Evolutionary conservation across 2,797 vertebrate genomes (phyloP).

Genomic region (Pangasius mekongensis): DNA sequence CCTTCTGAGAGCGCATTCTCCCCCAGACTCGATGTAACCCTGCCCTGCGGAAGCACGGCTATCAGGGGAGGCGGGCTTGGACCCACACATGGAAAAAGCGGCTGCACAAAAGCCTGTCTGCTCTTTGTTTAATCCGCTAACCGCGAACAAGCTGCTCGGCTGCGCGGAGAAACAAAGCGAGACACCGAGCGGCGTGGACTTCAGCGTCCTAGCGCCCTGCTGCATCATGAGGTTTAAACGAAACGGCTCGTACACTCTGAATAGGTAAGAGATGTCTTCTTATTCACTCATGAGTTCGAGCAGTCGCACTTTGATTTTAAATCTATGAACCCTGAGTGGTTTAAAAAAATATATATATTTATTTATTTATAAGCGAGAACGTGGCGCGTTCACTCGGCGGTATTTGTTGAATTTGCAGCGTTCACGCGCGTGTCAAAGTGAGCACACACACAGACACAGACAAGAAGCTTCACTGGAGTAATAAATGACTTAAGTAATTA

Average conservation of each 20-base stretch:
- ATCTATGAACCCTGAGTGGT: neutral
- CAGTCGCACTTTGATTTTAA: neutral
- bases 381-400: neutral
- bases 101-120: constrained; percentile 53
- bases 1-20: neutral
- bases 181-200: constrained; percentile 78
- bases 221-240: constrained; percentile 83
- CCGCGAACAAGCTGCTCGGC: constrained; percentile 36
- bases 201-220: constrained; percentile 80
- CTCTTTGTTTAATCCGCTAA: constrained; percentile 56
- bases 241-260: constrained; percentile 85
- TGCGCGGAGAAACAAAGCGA: constrained; percentile 58
- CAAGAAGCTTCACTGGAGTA: neutral
- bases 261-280: constrained; percentile 75
- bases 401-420: neutral
- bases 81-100: constrained; percentile 38
- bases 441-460: neutral
- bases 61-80: constrained; percentile 57
- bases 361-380: neutral
- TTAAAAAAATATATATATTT: neutral
- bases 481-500: neutral
- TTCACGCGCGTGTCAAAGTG: neutral
- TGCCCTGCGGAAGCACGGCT: constrained; percentile 67
- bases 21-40: constrained; percentile 59
- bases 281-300: neutral